These are phyloP conservation scores for Coracopsis vasa DNA, from an alignment of 2,113 vertebrate genomes.

Conservation along the genomic window DNA sequence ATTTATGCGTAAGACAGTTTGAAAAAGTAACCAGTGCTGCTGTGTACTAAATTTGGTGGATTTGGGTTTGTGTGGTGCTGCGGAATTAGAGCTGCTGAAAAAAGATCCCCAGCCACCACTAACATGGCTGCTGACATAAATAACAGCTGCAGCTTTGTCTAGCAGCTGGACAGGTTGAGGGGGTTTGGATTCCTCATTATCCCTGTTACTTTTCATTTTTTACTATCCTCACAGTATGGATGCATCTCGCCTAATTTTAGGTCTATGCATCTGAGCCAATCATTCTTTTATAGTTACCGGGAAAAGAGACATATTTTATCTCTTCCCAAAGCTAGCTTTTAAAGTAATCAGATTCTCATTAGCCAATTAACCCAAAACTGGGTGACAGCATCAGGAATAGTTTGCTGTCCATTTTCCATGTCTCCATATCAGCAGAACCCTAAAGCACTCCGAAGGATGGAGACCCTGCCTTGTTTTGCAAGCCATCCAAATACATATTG, in stretches of 20 bases:
- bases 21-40: background rate
- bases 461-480: background rate
- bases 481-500: background rate
- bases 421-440: background rate
- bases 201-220: background rate
- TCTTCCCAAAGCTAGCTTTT: background rate
- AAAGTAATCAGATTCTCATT: background rate
- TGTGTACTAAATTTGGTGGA: background rate
- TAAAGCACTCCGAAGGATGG: background rate
- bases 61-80: background rate
- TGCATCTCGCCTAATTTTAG: background rate
- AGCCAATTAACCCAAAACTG: background rate
- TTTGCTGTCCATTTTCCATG: background rate
- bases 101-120: background rate
- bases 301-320: background rate
- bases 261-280: background rate
- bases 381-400: background rate
- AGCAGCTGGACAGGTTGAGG: background rate
- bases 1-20: background rate
- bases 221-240: background rate
- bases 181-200: background rate
- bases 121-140: background rate
- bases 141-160: background rate
- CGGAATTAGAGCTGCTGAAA: background rate
- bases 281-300: background rate